Evolutionary conservation across 2,888 invertebrate species (phyloP), one percentile per base, ranked within the genome.

Genomic region (Ligdia adustata): DNA sequence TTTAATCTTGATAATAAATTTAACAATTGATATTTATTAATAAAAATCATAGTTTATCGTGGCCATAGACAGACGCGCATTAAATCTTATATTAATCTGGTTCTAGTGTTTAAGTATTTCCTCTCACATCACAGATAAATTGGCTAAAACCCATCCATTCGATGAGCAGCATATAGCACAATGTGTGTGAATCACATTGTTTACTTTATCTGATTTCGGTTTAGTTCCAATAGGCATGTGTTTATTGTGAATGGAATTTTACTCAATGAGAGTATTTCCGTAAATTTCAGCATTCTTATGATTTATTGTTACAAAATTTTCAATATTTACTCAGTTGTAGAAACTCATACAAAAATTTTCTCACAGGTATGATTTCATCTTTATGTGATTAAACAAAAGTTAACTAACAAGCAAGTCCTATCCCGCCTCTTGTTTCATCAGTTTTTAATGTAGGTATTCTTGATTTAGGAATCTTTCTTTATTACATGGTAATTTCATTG

Each of bases 231-330:
- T 9, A 27, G 38, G 6, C 13, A n/a, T 9, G 26, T 18, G 20
- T 34, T 35, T 11, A 15, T 37, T 31, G 13, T 44, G 44, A 45
- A 45, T 38, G 38, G 38, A 45, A 27, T 27, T 38, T 27, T 38
- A 32, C 32, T 45, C 45, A 38, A 45, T 45, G 45, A 38, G 38
- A 20, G 9, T 32, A 45, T 38, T 45, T 26, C 37, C 45, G 37
- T 26, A 37, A 15, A 31, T 24, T 16, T 32, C 26, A 31, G 15
- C 24, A 14, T 11, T 13, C 9, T 9, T 1, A 37, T 45, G 26
- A 20, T 44, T 26, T 38, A 32, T 31, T 2, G 12, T 31, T 13
- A 14, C 26, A 38, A 44, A 16, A 18, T 31, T 16, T 38, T 44
- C 29, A 32, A 38, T 38, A 38, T 44, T 44, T 44, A 38, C 26